phyloP scores from a whole-genome alignment of 2,888 invertebrate genomes.

The Tinea pellionella region DNA sequence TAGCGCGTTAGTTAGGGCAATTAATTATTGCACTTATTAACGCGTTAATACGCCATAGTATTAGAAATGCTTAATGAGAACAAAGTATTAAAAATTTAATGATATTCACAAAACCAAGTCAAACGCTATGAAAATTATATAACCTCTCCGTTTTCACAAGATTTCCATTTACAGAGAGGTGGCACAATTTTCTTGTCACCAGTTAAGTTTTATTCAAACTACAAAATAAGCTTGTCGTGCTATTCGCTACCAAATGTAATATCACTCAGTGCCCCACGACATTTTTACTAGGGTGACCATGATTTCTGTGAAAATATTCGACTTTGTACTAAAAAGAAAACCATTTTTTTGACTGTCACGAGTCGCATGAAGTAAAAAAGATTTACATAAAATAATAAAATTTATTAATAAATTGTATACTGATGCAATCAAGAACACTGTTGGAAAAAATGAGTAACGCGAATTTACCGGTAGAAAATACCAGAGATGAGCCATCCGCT shows the following conservation, averaged over 20 bases:
- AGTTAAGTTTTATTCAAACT: conserved; percentile 13
- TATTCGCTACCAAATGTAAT: conserved; percentile 4
- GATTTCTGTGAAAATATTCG: neutral
- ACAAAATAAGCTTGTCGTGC: conserved; percentile 12
- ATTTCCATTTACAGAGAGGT: neutral
- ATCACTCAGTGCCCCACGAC: conserved; percentile 2
- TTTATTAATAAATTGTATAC: no score
- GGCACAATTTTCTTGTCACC: conserved; percentile 8
- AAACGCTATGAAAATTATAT: neutral
- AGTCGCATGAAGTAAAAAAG: no score
- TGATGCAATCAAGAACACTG: no score
- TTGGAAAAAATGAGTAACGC: no score
- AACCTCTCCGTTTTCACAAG: neutral
- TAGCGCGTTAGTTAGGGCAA: no score
- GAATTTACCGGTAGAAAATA: no score
- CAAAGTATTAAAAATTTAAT: neutral
- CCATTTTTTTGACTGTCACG: no score
- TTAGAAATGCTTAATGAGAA: no score
- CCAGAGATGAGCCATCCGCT: no score
- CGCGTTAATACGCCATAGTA: no score
- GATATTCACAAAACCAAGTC: neutral
- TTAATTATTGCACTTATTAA: no score
- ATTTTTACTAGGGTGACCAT: conserved; percentile 5
- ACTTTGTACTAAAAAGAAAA: neutral
- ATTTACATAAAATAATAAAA: no score